phyloP scores from a whole-genome alignment of 2,888 invertebrate species.

The Euplexia lucipara region DNA sequence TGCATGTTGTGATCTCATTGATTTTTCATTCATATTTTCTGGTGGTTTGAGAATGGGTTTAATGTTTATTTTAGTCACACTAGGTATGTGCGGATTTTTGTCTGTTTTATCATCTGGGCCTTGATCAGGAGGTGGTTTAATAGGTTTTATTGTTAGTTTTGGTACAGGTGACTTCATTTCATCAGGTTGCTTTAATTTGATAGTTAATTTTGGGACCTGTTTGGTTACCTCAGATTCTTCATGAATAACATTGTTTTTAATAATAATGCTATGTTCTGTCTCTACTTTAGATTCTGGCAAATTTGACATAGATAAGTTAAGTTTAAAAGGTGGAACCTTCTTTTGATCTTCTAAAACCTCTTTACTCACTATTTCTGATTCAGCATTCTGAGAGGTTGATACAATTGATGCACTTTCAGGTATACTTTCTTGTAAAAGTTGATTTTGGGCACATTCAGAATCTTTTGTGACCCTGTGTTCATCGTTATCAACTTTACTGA shows the following conservation, averaged over 20 bases:
- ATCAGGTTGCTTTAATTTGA: conserved; percentile 85
- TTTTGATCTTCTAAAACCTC: conserved; percentile 64
- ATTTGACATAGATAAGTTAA: conserved; percentile 71
- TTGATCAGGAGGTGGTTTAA: conserved; percentile 78
- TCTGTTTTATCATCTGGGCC: conserved; percentile 60
- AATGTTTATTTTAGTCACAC: conserved; percentile 84
- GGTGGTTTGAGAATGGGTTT: conserved; percentile 86
- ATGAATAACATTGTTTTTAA: conserved; percentile 62
- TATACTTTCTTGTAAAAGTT: conserved; percentile 24
- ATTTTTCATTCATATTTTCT: conserved; percentile 80
- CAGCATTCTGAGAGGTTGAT: conserved; percentile 32
- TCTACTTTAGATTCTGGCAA: conserved; percentile 61
- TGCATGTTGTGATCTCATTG: conserved; percentile 73
- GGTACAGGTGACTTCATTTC: conserved; percentile 84
- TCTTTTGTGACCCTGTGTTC: conserved; percentile 25
- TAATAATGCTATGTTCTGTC: conserved; percentile 63
- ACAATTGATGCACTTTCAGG: conserved; percentile 16
- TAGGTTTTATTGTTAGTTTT: conserved; percentile 88
- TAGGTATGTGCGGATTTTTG: conserved; percentile 75
- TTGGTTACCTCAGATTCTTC: conserved; percentile 75
- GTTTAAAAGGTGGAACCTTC: conserved; percentile 77
- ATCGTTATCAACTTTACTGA: conserved; percentile 31
- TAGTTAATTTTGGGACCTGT: conserved; percentile 89
- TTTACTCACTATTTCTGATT: conserved; percentile 35
- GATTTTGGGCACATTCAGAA: conserved; percentile 28